Evolutionary conservation across 2,888 invertebrate genomes (phyloP), one percentile per base, ranked within the genome.

Genomic region (Protodeltote pygarga): DNA sequence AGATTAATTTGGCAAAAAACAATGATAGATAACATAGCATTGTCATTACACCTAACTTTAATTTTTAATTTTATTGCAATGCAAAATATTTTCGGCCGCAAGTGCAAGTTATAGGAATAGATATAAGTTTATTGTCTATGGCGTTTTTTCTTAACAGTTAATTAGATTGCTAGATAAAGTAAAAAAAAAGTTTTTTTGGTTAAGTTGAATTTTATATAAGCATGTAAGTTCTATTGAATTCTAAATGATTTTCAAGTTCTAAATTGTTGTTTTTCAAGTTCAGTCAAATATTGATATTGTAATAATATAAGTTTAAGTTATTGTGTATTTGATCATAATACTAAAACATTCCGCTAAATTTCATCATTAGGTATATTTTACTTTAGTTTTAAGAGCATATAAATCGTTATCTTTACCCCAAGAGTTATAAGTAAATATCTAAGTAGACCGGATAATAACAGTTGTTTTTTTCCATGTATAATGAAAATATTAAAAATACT

Each of bases 321-420:
- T 50, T 52, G 34, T 46, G 45, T 31, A 58, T 37, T 55, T 19
- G 29, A 17, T 42, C 48, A 28, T 45, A 45, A 28, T 81, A 79
- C 78, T 83, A 61, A 72, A 67, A 84, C 85, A 85, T 85, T 84
- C 85, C 85, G 74, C 70, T 68, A 47, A 59, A 57, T 33, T 48
- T 0, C 28, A 6, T 23, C 17, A 19, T 31, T 21, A n/a, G n/a
- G n/a, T n/a, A n/a, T n/a, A 17, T 23, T 24, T 5, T 16, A 20
- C 14, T 32, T 38, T 37, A 32, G 28, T 41, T 39, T 35, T 41
- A 52, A 41, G 29, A 9, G 29, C 14, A 17, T 33, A 4, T n/a
- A 19, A 8, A 15, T 42, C 42, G 24, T 28, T 1, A 21, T 29
- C 32, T 37, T 58, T 52, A 47, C 40, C n/a, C n/a, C n/a, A n/a